phyloP scores from a whole-genome alignment of 2,113 vertebrate genomes.

The Tretioscincus oriximinensis region DNA sequence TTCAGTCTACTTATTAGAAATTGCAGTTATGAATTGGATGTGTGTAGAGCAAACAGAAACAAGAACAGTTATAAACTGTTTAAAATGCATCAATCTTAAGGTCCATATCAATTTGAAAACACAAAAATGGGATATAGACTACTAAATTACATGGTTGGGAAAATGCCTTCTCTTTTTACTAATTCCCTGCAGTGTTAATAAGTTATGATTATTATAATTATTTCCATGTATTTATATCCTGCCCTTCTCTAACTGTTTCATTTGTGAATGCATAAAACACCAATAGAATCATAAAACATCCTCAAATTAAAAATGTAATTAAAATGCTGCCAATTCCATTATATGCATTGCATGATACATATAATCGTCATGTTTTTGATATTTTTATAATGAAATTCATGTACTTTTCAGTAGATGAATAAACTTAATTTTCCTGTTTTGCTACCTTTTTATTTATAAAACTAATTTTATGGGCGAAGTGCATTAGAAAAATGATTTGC shows the following conservation, averaged over 20 bases:
- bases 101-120: neutral
- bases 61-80: neutral
- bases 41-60: neutral
- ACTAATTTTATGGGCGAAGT: neutral
- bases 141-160: neutral
- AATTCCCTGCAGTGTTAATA: neutral
- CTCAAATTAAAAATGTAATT: no score
- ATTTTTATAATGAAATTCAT: neutral
- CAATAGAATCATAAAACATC: no score
- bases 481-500: neutral
- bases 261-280: no score
- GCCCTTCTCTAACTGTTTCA: no score
- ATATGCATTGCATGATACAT: no score
- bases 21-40: neutral
- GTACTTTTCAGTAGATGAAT: neutral
- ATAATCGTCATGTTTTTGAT: no score
- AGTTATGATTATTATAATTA: no score
- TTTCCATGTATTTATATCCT: no score
- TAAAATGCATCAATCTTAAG: neutral
- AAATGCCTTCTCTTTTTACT: neutral
- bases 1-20: neutral
- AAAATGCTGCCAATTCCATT: no score
- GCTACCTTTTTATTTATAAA: neutral
- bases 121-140: neutral
- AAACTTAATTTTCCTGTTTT: neutral